Base-by-base conservation (phyloP, 2,797 vertebrate genomes). In the Antennarius maculatus region DNA sequence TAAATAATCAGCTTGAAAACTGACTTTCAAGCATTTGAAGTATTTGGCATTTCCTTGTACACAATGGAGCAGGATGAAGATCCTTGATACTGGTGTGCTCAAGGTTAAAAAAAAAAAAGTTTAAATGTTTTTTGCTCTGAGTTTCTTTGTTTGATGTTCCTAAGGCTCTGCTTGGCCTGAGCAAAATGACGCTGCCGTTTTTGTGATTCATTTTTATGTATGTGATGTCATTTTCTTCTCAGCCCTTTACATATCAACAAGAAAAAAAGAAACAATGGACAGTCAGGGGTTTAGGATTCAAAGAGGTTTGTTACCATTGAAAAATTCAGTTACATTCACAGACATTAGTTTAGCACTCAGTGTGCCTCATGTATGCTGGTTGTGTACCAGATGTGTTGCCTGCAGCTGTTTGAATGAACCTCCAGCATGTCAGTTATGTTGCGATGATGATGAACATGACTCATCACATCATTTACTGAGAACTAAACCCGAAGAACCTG, bases 401-500 rank as follows among this genome's bases (percentile, higher is more conserved):
- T 83, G 77, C 80, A 83, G 76, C 74, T 81, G 86, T 88, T 80
- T 88, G 86, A 91, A 85, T 84, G 84, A 83, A 89, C 77, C 84
- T 81, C 84, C 79, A 90, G 85, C 88, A 90, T 87, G 80, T 88
- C 77, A 41, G 79, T 91, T 87, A 74, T 55, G 72, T 81, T 83
- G 80, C 86, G 28, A 68, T 85, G 57, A 75, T 77, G 65, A 90
- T 85, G 73, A 15, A 82, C 45, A 74, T 87, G 86, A 76, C 70
- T 72, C 80, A 81, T 80, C 75, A 80, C 43, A 63, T 71, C 83
- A 79, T 86, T 86, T 86, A 82, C 83, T 79, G 81, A 90, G 78
- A 89, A 81, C 83, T 83, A 58, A 52, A 84, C 80, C 89, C 13
- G 28, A 90, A 85, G 78, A 87, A 92, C 85, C 90, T 92, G 91